These are phyloP conservation scores for Syndactyla subalaris DNA, from an alignment of 2,797 vertebrate species.

Conservation along the genomic window DNA sequence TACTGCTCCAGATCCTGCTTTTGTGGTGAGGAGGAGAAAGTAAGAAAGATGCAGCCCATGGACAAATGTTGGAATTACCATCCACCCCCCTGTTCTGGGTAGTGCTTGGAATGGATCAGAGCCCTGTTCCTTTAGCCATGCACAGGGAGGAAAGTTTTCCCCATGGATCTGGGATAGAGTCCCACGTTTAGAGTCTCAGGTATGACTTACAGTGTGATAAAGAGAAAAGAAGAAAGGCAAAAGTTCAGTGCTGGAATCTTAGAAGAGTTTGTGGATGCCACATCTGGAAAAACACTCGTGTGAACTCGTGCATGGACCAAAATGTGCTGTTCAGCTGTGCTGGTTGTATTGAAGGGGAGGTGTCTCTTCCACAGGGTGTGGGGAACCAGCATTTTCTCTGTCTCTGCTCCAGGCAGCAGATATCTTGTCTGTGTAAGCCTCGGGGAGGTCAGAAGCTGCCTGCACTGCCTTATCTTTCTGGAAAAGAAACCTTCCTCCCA, in stretches of 20 bases:
- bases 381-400: not conserved
- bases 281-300: not conserved
- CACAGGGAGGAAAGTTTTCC: not conserved
- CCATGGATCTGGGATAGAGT: not conserved
- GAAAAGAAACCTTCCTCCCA: not conserved
- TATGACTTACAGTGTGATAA: not conserved
- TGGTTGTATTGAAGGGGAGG: not conserved
- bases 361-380: not conserved
- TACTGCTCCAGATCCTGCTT: not conserved
- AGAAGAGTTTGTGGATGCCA: not conserved
- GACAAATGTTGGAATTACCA: not conserved
- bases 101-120: not conserved
- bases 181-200: accelerated
- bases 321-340: not conserved
- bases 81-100: not conserved
- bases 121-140: not conserved
- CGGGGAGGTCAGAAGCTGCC: not conserved
- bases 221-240: not conserved
- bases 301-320: not conserved
- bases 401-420: not conserved
- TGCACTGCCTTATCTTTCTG: not conserved
- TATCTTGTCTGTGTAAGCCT: not conserved
- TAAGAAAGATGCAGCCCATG: not conserved
- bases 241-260: not conserved
- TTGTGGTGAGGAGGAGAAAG: not conserved